These are phyloP conservation scores for Sardinella longiceps DNA, from an alignment of 2,797 vertebrate genomes.

Conservation along the genomic window DNA sequence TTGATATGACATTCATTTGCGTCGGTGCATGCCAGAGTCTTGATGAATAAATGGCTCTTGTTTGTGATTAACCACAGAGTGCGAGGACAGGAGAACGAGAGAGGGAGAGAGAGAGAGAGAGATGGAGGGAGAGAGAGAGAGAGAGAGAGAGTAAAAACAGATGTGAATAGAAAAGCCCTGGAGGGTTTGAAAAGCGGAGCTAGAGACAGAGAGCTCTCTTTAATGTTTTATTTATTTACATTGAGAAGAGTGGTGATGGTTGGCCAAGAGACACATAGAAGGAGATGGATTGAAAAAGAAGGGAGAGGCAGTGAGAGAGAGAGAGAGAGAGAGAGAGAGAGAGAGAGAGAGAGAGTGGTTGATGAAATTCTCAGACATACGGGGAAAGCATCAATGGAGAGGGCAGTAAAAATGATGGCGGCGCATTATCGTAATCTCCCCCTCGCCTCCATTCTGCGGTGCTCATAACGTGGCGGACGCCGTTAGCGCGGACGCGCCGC, in stretches of 20 bases:
- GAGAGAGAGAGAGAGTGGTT: constrained; percentile 35
- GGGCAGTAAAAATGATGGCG: constrained; percentile 59
- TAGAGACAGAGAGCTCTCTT: constrained; percentile 53
- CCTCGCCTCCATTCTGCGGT: constrained; percentile 64
- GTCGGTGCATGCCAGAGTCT: neutral
- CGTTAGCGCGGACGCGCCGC: constrained; percentile 35
- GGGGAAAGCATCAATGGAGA: constrained; percentile 67
- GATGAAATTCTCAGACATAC: constrained; percentile 65
- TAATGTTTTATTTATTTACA: constrained; percentile 60
- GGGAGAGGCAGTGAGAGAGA: neutral
- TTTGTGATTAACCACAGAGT: neutral
- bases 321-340: neutral
- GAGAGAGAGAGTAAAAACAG: constrained; percentile 22
- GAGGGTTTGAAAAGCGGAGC: constrained; percentile 16
- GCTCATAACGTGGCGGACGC: constrained; percentile 53
- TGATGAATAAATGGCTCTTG: neutral
- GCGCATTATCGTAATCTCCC: constrained; percentile 62
- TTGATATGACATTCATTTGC: neutral
- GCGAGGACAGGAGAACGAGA: neutral
- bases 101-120: neutral
- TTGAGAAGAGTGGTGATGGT: constrained; percentile 42
- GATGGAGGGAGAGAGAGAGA: neutral
- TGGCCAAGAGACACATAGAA: constrained; percentile 23
- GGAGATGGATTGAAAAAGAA: constrained; percentile 27
- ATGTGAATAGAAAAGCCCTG: constrained; percentile 16